Evolutionary conservation across 1,140 invertebrate genomes (phyloP), one percentile per base, ranked within the genome.

Genomic region (Halotydeus destructor): DNA sequence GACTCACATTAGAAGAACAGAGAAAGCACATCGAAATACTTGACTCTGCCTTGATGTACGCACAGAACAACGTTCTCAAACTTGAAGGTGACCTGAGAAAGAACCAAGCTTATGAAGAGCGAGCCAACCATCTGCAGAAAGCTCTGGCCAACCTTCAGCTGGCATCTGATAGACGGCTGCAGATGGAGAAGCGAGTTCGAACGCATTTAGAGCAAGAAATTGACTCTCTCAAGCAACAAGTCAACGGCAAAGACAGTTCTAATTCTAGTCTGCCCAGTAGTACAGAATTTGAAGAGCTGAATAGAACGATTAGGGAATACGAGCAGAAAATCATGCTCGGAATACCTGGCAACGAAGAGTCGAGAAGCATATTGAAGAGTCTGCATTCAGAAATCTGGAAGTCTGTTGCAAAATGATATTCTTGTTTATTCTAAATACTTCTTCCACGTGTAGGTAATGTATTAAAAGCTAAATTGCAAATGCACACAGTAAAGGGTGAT

Each of bases 21-120:
- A 66, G 81, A 45, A 82, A 77, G 14, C 82, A 89, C 60, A 88
- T 91, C 55, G 82, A 85, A 53, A 85, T 91, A 50, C 65, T 91
- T 24, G 85, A 91, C 55, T 82, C 75, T 21, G 84, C 84, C 31
- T 63, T 91, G 22, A 82, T 78, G 16, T 86, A 84, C 61, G 82
- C 83, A 14, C 83, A 89, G 60, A 70, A 72, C 38, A 84, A 84
- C 58, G 78, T 88, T 33, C 74, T 85, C 18, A 67, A 77, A 32
- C 67, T 88, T 6, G 84, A 91, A 63, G 79, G 85, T 61, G 83
- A 88, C 64, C 75, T 82, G 64, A 52, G 77, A 21, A 81, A 83
- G 54, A 82, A 83, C 47, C 73, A 80, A 62, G 69, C 76, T 2
- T 78, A 82, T 56, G 79, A 81, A 26, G 80, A 85, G 56, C 69